These are phyloP conservation scores for Cisticola juncidis DNA, from an alignment of 2,113 vertebrate species.

Conservation along the genomic window DNA sequence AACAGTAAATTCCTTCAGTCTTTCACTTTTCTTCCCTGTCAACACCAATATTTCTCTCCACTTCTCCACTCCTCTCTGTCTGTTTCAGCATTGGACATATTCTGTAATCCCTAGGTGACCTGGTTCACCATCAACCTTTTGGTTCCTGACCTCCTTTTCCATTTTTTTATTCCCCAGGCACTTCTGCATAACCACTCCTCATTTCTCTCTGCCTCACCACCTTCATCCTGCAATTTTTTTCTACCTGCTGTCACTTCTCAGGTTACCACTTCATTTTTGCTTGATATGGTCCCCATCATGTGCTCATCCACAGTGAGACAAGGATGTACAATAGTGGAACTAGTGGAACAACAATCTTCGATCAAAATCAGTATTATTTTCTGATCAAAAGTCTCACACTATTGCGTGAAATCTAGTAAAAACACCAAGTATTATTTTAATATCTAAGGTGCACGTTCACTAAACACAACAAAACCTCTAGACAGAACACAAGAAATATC, in stretches of 20 bases:
- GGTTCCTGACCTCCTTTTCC: background rate
- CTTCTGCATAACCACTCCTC: background rate
- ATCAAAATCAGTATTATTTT: background rate
- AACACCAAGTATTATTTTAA: background rate
- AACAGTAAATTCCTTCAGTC: background rate
- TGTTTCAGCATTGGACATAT: background rate
- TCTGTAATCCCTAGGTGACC: background rate
- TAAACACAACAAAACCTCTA: background rate
- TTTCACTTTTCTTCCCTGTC: background rate
- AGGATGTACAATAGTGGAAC: background rate
- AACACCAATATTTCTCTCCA: background rate
- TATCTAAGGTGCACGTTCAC: background rate
- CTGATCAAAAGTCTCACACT: background rate
- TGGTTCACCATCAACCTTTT: background rate
- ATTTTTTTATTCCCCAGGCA: background rate
- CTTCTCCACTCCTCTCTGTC: background rate
- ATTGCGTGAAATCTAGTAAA: background rate
- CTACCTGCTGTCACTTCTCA: background rate
- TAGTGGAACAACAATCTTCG: background rate
- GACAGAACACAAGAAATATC: background rate
- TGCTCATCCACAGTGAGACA: background rate
- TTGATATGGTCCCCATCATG: background rate
- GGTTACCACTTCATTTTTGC: background rate
- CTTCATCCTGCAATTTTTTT: background rate
- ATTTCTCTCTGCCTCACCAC: background rate